Conservation (phyloP, 1,140 invertebrate genomes). For the Anastrepha ludens region DNA sequence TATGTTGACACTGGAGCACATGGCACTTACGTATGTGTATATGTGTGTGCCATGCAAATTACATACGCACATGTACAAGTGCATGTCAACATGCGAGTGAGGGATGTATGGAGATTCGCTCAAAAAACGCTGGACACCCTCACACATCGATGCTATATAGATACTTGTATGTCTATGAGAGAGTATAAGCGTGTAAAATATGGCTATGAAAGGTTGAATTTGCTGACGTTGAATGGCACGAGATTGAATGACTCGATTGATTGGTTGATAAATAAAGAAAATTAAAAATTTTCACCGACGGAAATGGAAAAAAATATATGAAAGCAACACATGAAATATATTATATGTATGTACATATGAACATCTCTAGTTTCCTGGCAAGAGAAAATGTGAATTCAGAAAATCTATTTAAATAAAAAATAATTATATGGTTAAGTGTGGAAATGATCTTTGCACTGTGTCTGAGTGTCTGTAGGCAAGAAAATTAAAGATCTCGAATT, state of each 20-base stretch:
- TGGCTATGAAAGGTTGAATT: background rate
- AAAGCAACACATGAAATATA: background rate
- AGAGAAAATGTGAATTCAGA: background rate
- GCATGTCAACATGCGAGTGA: background rate
- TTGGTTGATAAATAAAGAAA: conserved; percentile 34
- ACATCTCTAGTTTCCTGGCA: background rate
- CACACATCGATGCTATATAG: no score
- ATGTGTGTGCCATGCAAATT: no score
- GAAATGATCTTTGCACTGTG: background rate
- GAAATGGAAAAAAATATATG: background rate
- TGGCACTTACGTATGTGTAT: background rate
- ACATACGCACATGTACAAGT: background rate
- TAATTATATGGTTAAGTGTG: background rate
- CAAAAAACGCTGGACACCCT: background rate
- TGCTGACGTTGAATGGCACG: background rate
- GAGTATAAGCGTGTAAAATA: background rate
- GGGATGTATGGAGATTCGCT: background rate
- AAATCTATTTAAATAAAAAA: background rate
- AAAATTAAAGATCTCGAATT: no score
- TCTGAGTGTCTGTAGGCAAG: background rate
- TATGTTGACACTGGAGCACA: background rate
- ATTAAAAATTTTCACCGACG: background rate
- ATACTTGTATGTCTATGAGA: no score
- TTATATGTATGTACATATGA: no score
- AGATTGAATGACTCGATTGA: conserved; percentile 7